Percentiles rank a stretch among this genome's conserved stretches.
Conservation (phyloP, 2,797 vertebrate species). For the Phylloscopus collybita region DNA sequence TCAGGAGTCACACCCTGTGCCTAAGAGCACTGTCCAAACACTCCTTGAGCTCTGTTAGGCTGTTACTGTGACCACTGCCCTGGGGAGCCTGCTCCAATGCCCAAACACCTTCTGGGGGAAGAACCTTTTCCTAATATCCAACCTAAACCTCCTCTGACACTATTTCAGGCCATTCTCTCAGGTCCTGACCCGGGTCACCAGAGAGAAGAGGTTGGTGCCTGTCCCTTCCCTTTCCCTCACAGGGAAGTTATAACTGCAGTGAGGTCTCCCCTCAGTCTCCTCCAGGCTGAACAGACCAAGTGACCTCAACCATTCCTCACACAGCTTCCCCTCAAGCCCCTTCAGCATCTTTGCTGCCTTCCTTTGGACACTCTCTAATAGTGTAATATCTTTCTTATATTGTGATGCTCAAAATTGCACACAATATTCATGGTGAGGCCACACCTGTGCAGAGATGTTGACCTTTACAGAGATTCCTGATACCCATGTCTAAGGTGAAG, state of each 20-base stretch:
- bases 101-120: background rate
- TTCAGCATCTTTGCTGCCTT: background rate
- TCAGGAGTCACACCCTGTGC: background rate
- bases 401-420: background rate
- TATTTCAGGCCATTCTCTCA: background rate
- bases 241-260: background rate
- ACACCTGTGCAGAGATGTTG: background rate
- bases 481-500: background rate
- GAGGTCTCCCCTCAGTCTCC: background rate
- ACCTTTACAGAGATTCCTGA: background rate
- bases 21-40: background rate
- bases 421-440: background rate
- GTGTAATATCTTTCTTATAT: too few relatives aligned
- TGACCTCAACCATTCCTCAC: background rate
- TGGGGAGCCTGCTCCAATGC: background rate
- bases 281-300: background rate
- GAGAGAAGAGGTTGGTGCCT: background rate
- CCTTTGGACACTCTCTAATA: background rate
- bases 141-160: background rate
- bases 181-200: background rate
- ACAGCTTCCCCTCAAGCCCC: rapidly evolving
- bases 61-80: background rate
- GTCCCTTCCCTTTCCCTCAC: background rate
- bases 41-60: background rate
- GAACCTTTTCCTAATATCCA: background rate